Percentiles rank a stretch among this genome's conserved stretches.
phyloP scores from a whole-genome alignment of 37 sponge, comb jelly and placozoan species.

The Axinella damicornis region DNA sequence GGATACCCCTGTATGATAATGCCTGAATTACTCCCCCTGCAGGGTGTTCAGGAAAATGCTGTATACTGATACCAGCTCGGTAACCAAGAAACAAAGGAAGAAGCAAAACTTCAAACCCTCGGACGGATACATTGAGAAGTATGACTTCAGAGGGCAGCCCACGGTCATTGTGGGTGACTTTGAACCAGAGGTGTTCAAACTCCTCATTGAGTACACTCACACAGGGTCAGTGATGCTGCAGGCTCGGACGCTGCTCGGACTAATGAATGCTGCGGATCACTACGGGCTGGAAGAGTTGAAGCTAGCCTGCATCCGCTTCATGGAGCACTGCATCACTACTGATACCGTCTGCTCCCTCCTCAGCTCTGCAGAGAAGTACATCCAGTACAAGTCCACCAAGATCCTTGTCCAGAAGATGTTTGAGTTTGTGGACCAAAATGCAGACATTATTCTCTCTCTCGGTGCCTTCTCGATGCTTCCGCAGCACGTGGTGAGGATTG shows the following conservation, averaged over 20 bases:
- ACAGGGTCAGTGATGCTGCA: conserved; percentile 88
- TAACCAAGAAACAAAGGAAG: conserved; percentile 36
- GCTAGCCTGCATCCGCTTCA: conserved; percentile 83
- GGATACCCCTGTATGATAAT: no score
- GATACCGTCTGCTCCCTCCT: conserved; percentile 91
- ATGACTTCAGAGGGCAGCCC: conserved; percentile 53
- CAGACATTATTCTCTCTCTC: conserved; percentile 78
- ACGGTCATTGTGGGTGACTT: conserved; percentile 77
- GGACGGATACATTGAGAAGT: conserved; percentile 55
- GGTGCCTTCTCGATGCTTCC: conserved; percentile 81
- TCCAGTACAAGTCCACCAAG: conserved; percentile 93
- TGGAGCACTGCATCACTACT: conserved; percentile 75
- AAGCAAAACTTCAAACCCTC: conserved; percentile 24
- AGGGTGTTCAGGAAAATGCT: conserved; percentile 79
- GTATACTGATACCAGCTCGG: conserved; percentile 26
- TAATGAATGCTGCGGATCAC: conserved; percentile 96
- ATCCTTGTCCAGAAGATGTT: conserved; percentile 85
- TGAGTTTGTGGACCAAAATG: conserved; percentile 93
- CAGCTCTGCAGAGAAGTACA: conserved; percentile 91
- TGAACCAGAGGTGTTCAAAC: conserved; percentile 91
- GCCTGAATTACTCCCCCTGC: not conserved
- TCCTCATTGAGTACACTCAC: conserved; percentile 89
- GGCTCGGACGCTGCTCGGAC: conserved; percentile 86
- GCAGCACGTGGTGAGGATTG: conserved; percentile 88
- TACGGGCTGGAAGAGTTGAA: conserved; percentile 92